Evolutionary conservation across 1,140 invertebrate species (phyloP).

Genomic region (Anastrepha obliqua): DNA sequence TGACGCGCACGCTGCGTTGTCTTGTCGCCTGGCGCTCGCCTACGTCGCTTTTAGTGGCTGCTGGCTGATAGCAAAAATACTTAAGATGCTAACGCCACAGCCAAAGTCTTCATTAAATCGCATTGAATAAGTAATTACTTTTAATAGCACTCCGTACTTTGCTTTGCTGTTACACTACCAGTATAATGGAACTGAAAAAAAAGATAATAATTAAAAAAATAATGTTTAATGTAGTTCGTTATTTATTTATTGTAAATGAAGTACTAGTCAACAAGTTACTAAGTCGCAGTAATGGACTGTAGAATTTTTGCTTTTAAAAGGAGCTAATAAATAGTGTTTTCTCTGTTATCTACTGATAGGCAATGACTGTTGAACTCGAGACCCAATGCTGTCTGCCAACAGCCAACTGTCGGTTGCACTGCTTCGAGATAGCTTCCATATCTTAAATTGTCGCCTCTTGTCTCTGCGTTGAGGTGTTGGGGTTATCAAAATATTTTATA

Average conservation of each 20-base stretch:
- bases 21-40: background rate
- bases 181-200: background rate
- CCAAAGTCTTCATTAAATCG: conserved; percentile 4
- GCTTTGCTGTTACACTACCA: background rate
- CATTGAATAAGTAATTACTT: conserved; percentile 47
- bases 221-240: background rate
- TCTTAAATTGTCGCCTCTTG: background rate
- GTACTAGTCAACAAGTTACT: conserved; percentile 17
- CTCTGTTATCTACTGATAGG: background rate
- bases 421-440: background rate
- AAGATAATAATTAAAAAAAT: background rate
- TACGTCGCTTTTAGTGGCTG: background rate
- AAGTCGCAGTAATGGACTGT: background rate
- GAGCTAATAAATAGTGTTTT: background rate
- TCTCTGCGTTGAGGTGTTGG: background rate
- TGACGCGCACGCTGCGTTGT: background rate
- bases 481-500: background rate
- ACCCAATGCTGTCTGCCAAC: background rate
- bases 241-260: conserved; percentile 31
- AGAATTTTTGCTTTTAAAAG: background rate
- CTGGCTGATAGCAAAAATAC: background rate
- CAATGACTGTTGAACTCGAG: background rate
- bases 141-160: conserved; percentile 33
- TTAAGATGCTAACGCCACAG: background rate
- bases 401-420: background rate